Evolutionary conservation across 2,888 invertebrate species (phyloP).

Genomic region (Athalia rosae): DNA sequence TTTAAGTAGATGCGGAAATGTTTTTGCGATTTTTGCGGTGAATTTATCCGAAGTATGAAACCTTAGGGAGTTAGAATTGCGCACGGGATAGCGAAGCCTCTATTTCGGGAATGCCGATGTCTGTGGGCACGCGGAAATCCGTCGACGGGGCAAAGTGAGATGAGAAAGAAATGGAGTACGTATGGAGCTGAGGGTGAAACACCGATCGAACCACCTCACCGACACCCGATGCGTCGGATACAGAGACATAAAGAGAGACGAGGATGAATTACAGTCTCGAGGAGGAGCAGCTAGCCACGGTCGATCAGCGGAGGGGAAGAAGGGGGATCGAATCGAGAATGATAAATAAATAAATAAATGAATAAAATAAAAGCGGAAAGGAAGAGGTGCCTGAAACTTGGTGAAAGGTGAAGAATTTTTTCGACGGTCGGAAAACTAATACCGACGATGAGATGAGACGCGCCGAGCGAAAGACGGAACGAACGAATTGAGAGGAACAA

Average conservation of each 20-base stretch:
- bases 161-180: background rate
- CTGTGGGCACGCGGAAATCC: background rate
- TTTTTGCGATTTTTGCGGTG: too few species aligned
- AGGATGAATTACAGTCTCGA: slow-evolving; percentile 41
- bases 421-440: slow-evolving; percentile 16
- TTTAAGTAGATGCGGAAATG: too few species aligned
- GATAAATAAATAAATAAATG: background rate
- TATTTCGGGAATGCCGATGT: slow-evolving; percentile 22
- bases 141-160: slow-evolving; percentile 20
- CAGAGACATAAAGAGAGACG: slow-evolving; percentile 28
- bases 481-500: slow-evolving; percentile 33
- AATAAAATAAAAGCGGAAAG: background rate
- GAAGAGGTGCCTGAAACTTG: background rate
- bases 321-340: background rate
- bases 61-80: background rate
- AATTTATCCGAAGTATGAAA: too few species aligned
- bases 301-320: background rate
- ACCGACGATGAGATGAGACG: slow-evolving; percentile 31
- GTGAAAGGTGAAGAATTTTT: slow-evolving; percentile 16
- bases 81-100: background rate
- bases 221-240: slow-evolving; percentile 37
- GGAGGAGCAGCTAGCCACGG: background rate
- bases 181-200: background rate
- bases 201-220: background rate
- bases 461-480: slow-evolving; percentile 15